phyloP scores from a whole-genome alignment of 2,113 vertebrate genomes.

The Telmatochromis bifrenatus region DNA sequence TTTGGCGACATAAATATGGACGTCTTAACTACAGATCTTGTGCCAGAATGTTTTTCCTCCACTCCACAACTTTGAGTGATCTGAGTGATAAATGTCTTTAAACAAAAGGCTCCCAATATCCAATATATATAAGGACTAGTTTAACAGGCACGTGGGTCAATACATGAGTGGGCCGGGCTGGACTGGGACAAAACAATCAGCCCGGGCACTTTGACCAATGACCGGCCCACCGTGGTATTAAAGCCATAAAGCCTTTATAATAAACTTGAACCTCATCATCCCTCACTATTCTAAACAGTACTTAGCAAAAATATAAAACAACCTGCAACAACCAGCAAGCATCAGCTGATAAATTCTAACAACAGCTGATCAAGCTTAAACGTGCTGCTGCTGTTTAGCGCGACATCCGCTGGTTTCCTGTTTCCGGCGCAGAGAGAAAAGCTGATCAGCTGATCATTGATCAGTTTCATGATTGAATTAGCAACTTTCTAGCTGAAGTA shows the following conservation, averaged over 20 bases:
- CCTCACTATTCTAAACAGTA: background rate
- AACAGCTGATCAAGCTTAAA: background rate
- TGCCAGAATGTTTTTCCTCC: conserved; percentile 35
- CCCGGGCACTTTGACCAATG: accelerated
- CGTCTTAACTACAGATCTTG: conserved; percentile 36
- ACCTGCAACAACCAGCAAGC: no score
- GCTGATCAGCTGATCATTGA: accelerated
- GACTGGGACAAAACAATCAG: background rate
- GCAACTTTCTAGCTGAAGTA: background rate
- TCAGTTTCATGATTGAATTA: background rate
- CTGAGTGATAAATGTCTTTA: background rate
- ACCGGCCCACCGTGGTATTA: background rate
- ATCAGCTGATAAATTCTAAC: no score
- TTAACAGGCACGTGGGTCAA: background rate
- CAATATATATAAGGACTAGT: background rate
- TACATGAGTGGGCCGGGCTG: accelerated
- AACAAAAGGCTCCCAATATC: background rate
- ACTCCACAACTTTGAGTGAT: background rate
- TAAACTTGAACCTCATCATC: background rate
- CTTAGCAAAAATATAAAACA: background rate
- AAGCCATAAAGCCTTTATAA: background rate
- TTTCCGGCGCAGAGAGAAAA: accelerated
- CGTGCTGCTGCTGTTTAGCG: accelerated
- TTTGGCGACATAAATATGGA: conserved; percentile 40
- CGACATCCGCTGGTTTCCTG: accelerated